Evolutionary conservation across 2,888 invertebrate genomes (phyloP), one percentile per base, ranked within the genome.

Genomic region (Drosophila prostipennis): DNA sequence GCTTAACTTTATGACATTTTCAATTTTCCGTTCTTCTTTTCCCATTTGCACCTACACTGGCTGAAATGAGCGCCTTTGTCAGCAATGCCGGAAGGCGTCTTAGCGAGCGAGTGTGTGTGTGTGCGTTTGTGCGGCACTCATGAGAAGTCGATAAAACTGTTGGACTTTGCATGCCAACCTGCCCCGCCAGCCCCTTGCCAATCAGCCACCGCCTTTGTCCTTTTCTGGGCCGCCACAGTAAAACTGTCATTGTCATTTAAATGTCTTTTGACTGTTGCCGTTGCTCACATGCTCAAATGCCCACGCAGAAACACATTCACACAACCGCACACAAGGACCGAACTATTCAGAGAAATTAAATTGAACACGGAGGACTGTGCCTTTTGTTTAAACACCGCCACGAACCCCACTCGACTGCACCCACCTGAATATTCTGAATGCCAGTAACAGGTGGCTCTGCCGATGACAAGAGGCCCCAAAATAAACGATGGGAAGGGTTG

Each of bases 181-280:
- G 14, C 11, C 34, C 13, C 6, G 23, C 42, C 43, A 36, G 1
- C 48, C 13, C 32, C 32, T 39, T 51, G 11, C 48, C 69, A 60
- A 69, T 51, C 48, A 14, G 37, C n/a, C 29, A 39, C 23, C 36
- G 23, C 54, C 58, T 58, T 69, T 67, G 43, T 77, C 51, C 68
- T 58, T 72, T 64, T 69, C 58, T 68, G 69, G 65, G 76, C 52
- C 64, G 74, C 74, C 73, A 76, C 84, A 82, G 76, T 80, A 73
- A 67, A 78, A 79, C 78, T 86, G 85, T 79, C 87, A 83, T 85
- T 85, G 86, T 85, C 86, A 87, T 87, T 85, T 86, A 81, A 85
- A 83, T 87, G 83, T 85, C 85, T 80, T 73, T 79, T 77, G 78
- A 79, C 77, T 83, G 80, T 79, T 78, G 79, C 74, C 68, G 74